These are phyloP conservation scores for Notarius lentiginosus DNA, from an alignment of 2,113 vertebrate genomes.

Conservation along the genomic window DNA sequence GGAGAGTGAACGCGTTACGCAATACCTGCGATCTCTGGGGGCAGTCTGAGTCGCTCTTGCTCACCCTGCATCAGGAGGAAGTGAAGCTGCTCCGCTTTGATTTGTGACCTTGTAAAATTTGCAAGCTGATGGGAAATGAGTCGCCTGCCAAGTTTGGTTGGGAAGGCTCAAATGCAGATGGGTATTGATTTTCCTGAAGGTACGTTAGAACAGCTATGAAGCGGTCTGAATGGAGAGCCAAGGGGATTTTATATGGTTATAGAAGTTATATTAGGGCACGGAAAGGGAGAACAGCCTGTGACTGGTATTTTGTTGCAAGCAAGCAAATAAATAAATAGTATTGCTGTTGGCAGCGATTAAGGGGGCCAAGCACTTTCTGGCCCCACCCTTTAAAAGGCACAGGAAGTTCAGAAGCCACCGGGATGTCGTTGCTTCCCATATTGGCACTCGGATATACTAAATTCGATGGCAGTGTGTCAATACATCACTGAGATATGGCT, in stretches of 20 bases:
- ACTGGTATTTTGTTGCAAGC: not conserved
- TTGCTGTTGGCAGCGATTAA: not conserved
- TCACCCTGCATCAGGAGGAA: slow-evolving; percentile 1
- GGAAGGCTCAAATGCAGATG: slow-evolving; percentile 37
- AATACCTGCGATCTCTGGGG: not conserved
- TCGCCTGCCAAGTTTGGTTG: not conserved
- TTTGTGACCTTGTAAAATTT: slow-evolving; percentile 38
- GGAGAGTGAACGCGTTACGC: slow-evolving; percentile 16
- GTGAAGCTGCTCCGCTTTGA: not conserved
- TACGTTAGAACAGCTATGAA: slow-evolving; percentile 4
- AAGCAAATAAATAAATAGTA: not conserved
- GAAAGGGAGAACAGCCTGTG: not conserved
- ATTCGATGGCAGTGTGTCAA: not conserved
- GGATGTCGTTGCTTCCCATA: not conserved
- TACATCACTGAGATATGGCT: not conserved
- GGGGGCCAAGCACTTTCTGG: not conserved
- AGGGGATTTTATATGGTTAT: not conserved
- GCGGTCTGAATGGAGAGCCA: not conserved
- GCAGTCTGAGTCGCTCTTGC: not conserved
- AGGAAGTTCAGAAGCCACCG: not conserved
- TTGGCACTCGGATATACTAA: not conserved
- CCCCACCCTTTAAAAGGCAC: no score
- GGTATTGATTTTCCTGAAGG: slow-evolving; percentile 48
- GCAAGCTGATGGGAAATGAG: not conserved
- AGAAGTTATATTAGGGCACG: not conserved